A percentile compares a stretch with the other conserved stretches of the same genome.
These are phyloP conservation scores for Cantharis nigra DNA, from an alignment of 2,888 invertebrate genomes.

Conservation along the genomic window DNA sequence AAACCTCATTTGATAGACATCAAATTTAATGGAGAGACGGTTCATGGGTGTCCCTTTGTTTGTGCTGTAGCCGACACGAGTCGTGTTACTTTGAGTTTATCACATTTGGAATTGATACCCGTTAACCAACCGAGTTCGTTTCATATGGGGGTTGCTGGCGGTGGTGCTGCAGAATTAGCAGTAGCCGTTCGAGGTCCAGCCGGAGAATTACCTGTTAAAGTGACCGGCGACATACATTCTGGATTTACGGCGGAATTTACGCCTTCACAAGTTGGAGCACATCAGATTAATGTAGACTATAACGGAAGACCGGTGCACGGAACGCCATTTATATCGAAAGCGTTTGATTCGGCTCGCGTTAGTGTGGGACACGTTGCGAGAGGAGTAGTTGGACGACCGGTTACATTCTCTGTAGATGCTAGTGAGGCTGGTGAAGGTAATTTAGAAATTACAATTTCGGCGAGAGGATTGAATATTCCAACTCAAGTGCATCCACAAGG, in stretches of 20 bases:
- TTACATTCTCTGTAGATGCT: slow-evolving; percentile 95
- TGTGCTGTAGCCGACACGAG: slow-evolving; percentile 83
- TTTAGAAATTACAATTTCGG: slow-evolving; percentile 94
- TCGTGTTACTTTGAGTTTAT: slow-evolving; percentile 72
- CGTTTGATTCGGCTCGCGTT: slow-evolving; percentile 88
- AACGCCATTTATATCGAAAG: slow-evolving; percentile 88
- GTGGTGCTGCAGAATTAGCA: slow-evolving; percentile 80
- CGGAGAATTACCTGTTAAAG: slow-evolving; percentile 84
- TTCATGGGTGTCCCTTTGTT: slow-evolving; percentile 87
- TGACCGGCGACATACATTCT: slow-evolving; percentile 85
- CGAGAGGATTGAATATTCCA: slow-evolving; percentile 90
- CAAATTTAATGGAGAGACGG: slow-evolving; percentile 94
- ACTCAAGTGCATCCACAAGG: slow-evolving; percentile 93
- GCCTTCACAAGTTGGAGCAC: slow-evolving; percentile 90
- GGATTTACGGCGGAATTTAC: slow-evolving; percentile 92
- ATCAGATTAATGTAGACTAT: slow-evolving; percentile 88
- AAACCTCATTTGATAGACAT: slow-evolving; percentile 93
- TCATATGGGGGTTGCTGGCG: slow-evolving; percentile 77
- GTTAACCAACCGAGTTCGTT: slow-evolving; percentile 80
- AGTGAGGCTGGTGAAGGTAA: slow-evolving; percentile 97
- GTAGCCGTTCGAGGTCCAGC: slow-evolving; percentile 88
- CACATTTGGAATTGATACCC: slow-evolving; percentile 82
- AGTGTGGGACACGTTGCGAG: slow-evolving; percentile 79
- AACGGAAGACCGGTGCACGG: slow-evolving; percentile 88
- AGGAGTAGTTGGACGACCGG: slow-evolving; percentile 84